Evolutionary conservation across 2,888 invertebrate genomes (phyloP).

Genomic region (Ormyrus thymus): DNA sequence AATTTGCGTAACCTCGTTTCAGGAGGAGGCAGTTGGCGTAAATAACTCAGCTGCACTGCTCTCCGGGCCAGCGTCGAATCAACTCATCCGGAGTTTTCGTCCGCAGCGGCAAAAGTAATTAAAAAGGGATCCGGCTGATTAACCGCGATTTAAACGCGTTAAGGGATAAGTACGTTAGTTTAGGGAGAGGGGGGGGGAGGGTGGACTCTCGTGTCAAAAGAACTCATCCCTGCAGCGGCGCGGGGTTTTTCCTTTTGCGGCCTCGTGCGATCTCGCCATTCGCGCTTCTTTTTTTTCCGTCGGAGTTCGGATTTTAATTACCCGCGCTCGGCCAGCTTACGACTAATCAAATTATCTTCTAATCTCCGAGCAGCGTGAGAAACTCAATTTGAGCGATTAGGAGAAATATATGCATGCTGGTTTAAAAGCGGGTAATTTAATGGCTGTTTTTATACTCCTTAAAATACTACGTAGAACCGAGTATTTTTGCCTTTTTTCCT

Average conservation of each 20-base stretch:
- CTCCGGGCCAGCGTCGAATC: too few relatives aligned
- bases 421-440: too few relatives aligned
- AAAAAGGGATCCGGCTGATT: constrained; percentile 31
- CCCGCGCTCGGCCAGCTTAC: neutral
- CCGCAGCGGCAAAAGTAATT: constrained; percentile 18
- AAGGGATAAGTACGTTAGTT: constrained; percentile 11
- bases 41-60: too few relatives aligned
- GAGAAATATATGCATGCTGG: too few relatives aligned
- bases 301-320: constrained; percentile 12
- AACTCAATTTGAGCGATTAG: too few relatives aligned
- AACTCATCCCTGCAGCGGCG: neutral
- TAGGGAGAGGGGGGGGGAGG: too few relatives aligned
- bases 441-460: too few relatives aligned
- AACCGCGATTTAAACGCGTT: constrained; percentile 6
- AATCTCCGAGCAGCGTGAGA: neutral
- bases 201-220: constrained; percentile 30
- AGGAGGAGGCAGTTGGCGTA: neutral
- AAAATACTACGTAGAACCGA: too few relatives aligned
- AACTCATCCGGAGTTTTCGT: too few relatives aligned
- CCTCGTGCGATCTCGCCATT: neutral
- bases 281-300: neutral
- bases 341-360: constrained; percentile 34
- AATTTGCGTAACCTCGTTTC: neutral
- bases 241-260: neutral
- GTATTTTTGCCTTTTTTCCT: too few relatives aligned